These are phyloP conservation scores for Ceratina japonica DNA, from an alignment of 1,140 invertebrate species.

Conservation along the genomic window DNA sequence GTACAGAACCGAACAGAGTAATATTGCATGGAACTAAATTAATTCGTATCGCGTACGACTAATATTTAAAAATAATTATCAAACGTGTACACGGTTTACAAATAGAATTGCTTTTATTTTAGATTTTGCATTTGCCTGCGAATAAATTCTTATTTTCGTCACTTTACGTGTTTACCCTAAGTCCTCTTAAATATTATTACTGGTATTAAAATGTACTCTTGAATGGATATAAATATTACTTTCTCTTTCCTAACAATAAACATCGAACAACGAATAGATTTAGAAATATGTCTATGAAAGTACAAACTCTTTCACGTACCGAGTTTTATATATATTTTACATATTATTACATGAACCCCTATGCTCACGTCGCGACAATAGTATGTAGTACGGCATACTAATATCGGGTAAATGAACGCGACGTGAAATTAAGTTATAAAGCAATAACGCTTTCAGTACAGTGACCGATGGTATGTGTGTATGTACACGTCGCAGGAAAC, in stretches of 20 bases:
- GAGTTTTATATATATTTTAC: slow-evolving; percentile 15
- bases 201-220: slow-evolving; percentile 49
- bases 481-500: slow-evolving; percentile 45
- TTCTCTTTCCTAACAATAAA: slow-evolving; percentile 50
- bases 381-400: slow-evolving; percentile 29
- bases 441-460: too few relatives aligned
- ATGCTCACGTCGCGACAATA: slow-evolving; percentile 28
- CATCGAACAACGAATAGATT: slow-evolving; percentile 48
- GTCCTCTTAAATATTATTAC: slow-evolving; percentile 32
- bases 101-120: slow-evolving; percentile 19
- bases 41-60: not conserved
- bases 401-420: slow-evolving; percentile 43
- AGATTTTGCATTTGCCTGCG: not conserved
- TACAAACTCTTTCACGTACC: slow-evolving; percentile 61
- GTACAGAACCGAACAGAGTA: too few relatives aligned
- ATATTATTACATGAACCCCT: not conserved
- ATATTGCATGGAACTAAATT: too few relatives aligned
- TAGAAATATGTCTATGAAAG: slow-evolving; percentile 69
- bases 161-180: slow-evolving; percentile 18
- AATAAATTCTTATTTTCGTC: slow-evolving; percentile 24
- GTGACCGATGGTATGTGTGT: too few relatives aligned
- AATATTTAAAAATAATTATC: slow-evolving; percentile 22
- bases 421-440: slow-evolving; percentile 20
- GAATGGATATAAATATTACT: slow-evolving; percentile 52
- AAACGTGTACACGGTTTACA: slow-evolving; percentile 1